A percentile compares a stretch with the other conserved stretches of the same genome.
Conservation (phyloP, 2,113 vertebrate species). For the Limnothrissa miodon region DNA sequence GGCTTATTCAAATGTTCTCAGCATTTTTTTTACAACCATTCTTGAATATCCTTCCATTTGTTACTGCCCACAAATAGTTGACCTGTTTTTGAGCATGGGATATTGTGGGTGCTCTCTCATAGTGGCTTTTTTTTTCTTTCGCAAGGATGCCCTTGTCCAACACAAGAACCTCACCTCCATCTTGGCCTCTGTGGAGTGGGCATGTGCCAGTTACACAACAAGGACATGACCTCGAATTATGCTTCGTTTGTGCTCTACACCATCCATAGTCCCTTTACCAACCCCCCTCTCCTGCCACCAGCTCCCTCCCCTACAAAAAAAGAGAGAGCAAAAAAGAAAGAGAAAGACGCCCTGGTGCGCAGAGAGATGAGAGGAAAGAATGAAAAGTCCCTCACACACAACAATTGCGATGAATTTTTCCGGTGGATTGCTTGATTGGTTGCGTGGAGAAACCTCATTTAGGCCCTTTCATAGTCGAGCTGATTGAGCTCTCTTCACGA, state of each 20-base stretch:
- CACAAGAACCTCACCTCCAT: conserved; percentile 14
- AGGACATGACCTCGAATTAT: conserved; percentile 54
- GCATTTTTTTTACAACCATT: not conserved
- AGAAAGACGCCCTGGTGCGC: conserved; percentile 34
- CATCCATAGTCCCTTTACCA: conserved; percentile 7
- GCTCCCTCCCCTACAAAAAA: conserved; percentile 34
- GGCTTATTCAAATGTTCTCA: not conserved
- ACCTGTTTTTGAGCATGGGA: not conserved
- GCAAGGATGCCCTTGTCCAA: not conserved
- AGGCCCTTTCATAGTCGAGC: conserved; percentile 51
- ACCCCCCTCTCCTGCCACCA: not conserved
- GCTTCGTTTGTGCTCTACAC: conserved; percentile 14
- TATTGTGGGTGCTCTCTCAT: not conserved
- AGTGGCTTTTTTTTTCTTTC: not conserved
- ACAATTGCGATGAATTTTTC: conserved; percentile 31
- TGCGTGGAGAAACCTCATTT: conserved; percentile 54
- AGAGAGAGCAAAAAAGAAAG: conserved; percentile 26
- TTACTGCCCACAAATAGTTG: not conserved
- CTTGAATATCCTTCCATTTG: not conserved
- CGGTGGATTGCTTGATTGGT: conserved; percentile 45
- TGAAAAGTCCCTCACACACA: conserved; percentile 48
- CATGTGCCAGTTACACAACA: conserved; percentile 50
- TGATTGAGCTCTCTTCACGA: conserved; percentile 61
- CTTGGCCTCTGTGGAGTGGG: conserved; percentile 48
- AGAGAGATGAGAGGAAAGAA: conserved; percentile 26